phyloP scores from a whole-genome alignment of 2,888 invertebrate species.

The Amphimallon solstitiale region DNA sequence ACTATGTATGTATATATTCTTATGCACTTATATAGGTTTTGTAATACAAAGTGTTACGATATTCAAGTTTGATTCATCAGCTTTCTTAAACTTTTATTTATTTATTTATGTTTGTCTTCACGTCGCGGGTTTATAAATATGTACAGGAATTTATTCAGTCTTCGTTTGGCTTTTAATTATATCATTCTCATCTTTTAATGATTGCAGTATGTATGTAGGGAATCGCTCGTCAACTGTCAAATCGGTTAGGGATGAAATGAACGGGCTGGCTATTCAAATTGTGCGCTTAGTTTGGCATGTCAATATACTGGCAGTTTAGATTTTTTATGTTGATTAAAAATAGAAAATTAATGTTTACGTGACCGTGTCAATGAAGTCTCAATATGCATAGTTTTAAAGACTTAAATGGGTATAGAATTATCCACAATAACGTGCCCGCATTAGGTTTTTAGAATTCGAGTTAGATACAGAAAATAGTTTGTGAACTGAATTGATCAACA shows the following conservation, averaged over 20 bases:
- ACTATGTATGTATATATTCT: constrained; percentile 31
- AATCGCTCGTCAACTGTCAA: neutral
- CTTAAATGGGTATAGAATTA: too few species aligned
- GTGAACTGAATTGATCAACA: too few species aligned
- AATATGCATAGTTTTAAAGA: too few species aligned
- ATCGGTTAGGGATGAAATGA: neutral
- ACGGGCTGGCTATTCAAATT: neutral
- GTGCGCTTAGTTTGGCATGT: constrained; percentile 9
- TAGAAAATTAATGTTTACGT: too few species aligned
- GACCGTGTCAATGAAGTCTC: too few species aligned
- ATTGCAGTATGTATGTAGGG: constrained; percentile 30
- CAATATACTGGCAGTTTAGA: constrained; percentile 8
- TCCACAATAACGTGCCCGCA: too few species aligned
- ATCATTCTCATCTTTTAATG: constrained; percentile 31
- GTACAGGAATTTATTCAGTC: constrained; percentile 52
- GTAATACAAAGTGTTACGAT: constrained; percentile 34
- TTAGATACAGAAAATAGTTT: too few species aligned
- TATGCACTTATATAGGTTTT: neutral
- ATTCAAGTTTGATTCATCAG: constrained; percentile 45
- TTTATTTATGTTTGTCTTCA: constrained; percentile 35
- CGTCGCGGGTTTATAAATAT: constrained; percentile 49
- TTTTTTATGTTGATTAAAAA: too few species aligned
- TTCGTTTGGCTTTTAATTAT: constrained; percentile 45
- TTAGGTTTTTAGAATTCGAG: too few species aligned
- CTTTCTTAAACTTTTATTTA: constrained; percentile 32